These are phyloP conservation scores for Betta splendens DNA, from an alignment of 2,797 vertebrate species.

Conservation along the genomic window DNA sequence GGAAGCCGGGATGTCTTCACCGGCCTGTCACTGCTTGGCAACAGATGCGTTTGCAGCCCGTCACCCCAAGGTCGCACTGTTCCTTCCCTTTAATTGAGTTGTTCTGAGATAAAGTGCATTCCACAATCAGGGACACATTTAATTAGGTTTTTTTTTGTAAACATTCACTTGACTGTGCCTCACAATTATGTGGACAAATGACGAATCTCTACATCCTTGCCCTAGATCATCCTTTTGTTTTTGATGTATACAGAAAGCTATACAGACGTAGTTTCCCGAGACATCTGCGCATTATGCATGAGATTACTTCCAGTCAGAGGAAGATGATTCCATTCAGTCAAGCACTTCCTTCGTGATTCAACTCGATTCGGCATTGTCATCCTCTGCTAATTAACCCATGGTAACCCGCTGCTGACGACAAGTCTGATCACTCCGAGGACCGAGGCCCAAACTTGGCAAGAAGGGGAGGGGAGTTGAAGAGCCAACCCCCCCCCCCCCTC, in stretches of 20 bases:
- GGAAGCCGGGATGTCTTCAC: slow-evolving; percentile 22
- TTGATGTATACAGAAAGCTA: not conserved
- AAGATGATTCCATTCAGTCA: slow-evolving; percentile 18
- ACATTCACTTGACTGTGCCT: not conserved
- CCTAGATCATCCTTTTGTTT: not conserved
- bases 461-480: slow-evolving; percentile 28
- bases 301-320: slow-evolving; percentile 58
- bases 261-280: slow-evolving; percentile 23
- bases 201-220: not conserved
- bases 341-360: slow-evolving; percentile 36
- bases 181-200: not conserved
- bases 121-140: slow-evolving; percentile 13
- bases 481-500: too few species aligned
- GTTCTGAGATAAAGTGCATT: slow-evolving; percentile 45
- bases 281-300: slow-evolving; percentile 62
- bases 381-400: slow-evolving; percentile 66
- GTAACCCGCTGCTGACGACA: slow-evolving; percentile 44
- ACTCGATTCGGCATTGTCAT: slow-evolving; percentile 57
- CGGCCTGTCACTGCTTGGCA: slow-evolving; percentile 52
- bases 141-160: slow-evolving; percentile 9
- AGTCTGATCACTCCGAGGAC: slow-evolving; percentile 55
- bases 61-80: slow-evolving; percentile 56
- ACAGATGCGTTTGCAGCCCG: slow-evolving; percentile 22
- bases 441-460: slow-evolving; percentile 46
- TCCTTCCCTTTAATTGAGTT: slow-evolving; percentile 51